These are phyloP conservation scores for Oscheius sp. DNA, from an alignment of 2,888 invertebrate species.

Conservation along the genomic window DNA sequence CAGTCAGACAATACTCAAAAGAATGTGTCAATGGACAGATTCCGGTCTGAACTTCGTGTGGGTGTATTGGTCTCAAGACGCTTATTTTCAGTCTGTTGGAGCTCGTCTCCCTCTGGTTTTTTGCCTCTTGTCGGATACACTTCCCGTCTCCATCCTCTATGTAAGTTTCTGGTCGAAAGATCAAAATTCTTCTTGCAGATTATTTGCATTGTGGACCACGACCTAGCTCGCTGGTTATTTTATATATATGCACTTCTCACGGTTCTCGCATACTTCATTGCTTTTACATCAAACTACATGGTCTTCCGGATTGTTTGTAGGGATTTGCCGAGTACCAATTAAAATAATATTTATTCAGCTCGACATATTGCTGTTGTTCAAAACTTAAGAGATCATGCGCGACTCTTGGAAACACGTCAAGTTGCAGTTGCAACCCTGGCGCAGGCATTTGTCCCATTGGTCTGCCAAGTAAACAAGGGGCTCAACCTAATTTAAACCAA, in stretches of 20 bases:
- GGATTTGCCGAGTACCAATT: not conserved
- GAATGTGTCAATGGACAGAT: not conserved
- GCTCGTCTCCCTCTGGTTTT: constrained; percentile 53
- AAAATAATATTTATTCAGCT: constrained; percentile 35
- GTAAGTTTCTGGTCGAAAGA: constrained; percentile 32
- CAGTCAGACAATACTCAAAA: not conserved
- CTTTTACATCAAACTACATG: constrained; percentile 57
- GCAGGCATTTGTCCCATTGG: constrained; percentile 59
- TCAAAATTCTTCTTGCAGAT: constrained; percentile 30
- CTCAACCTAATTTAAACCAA: not conserved
- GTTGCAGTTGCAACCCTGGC: constrained; percentile 63
- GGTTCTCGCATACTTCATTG: constrained; percentile 53
- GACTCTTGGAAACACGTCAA: constrained; percentile 60
- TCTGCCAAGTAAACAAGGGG: constrained; percentile 55
- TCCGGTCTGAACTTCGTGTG: too few species aligned
- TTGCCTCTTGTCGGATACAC: constrained; percentile 52
- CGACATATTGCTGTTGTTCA: constrained; percentile 59
- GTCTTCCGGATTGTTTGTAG: constrained; percentile 59
- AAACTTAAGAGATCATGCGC: constrained; percentile 53
- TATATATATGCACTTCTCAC: constrained; percentile 55
- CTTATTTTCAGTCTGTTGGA: constrained; percentile 51
- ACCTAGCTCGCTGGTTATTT: constrained; percentile 53
- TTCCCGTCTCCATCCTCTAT: constrained; percentile 52
- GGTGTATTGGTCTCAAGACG: too few species aligned
- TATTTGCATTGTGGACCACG: constrained; percentile 51